Evolutionary conservation across 2,888 invertebrate genomes (phyloP).

Genomic region (Drosophila kuntzei): DNA sequence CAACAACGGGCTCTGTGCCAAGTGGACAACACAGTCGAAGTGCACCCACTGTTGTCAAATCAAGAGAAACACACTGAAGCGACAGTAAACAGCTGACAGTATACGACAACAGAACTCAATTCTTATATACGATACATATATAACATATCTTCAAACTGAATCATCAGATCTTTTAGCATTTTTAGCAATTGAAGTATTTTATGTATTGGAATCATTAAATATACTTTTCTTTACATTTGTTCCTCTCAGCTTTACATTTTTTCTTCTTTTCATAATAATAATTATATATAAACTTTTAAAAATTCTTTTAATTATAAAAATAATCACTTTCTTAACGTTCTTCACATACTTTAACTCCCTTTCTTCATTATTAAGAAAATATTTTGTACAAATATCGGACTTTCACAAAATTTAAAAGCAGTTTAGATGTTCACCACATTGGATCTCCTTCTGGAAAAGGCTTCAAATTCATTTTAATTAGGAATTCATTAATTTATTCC

Average conservation of each 20-base stretch:
- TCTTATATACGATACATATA: background rate
- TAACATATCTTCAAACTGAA: background rate
- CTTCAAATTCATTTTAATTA: background rate
- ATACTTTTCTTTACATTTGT: background rate
- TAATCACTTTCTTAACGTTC: background rate
- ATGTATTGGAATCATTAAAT: background rate
- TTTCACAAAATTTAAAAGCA: background rate
- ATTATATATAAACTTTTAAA: background rate
- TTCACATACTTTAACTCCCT: background rate
- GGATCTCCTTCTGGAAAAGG: background rate
- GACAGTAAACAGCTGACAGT: conserved; percentile 53
- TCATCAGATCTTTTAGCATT: no score
- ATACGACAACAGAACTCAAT: conserved; percentile 15
- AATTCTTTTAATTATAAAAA: no score
- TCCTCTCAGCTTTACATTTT: background rate
- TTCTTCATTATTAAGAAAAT: background rate
- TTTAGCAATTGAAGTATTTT: background rate
- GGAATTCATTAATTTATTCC: background rate
- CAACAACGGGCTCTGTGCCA: conserved; percentile 25
- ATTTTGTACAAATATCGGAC: background rate
- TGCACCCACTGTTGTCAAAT: conserved; percentile 52
- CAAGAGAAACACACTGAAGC: conserved; percentile 47
- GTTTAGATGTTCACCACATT: no score
- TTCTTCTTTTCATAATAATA: background rate
- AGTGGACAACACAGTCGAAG: conserved; percentile 18